Evolutionary conservation across 2,888 invertebrate species (phyloP).

Genomic region (Eupithecia subumbrata): DNA sequence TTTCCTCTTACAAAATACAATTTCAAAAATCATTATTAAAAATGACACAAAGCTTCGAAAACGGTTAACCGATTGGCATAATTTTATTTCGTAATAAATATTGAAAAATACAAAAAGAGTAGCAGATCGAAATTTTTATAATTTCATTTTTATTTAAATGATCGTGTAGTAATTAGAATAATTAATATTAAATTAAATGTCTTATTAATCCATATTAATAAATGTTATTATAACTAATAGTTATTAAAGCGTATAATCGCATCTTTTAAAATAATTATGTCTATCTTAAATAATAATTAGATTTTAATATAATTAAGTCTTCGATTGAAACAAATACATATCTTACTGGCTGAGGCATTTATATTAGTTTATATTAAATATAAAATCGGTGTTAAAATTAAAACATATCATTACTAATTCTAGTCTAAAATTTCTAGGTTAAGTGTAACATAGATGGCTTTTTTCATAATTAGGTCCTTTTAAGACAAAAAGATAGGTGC

Average conservation of each 20-base stretch:
- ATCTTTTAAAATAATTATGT: slow-evolving; percentile 63
- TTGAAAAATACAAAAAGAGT: slow-evolving; percentile 52
- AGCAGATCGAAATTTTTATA: slow-evolving; percentile 32
- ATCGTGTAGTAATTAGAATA: slow-evolving; percentile 51
- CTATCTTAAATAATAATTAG: slow-evolving; percentile 66
- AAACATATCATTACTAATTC: slow-evolving; percentile 61
- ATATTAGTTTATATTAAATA: slow-evolving; percentile 55
- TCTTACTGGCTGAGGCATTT: slow-evolving; percentile 84
- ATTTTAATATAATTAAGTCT: slow-evolving; percentile 67
- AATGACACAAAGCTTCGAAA: slow-evolving; percentile 68
- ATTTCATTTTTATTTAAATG: slow-evolving; percentile 39
- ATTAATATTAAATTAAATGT: slow-evolving; percentile 52
- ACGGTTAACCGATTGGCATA: slow-evolving; percentile 68
- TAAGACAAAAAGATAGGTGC: slow-evolving; percentile 62
- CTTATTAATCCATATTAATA: slow-evolving; percentile 59
- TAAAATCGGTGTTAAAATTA: slow-evolving; percentile 72
- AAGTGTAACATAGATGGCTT: slow-evolving; percentile 52
- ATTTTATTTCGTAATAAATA: slow-evolving; percentile 65
- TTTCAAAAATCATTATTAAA: slow-evolving; percentile 54
- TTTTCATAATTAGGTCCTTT: slow-evolving; percentile 52
- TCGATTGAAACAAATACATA: slow-evolving; percentile 80
- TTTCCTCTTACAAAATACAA: slow-evolving; percentile 42
- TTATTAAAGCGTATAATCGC: slow-evolving; percentile 49
- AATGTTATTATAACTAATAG: slow-evolving; percentile 57
- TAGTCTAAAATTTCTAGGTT: slow-evolving; percentile 49